Base-by-base conservation (phyloP, 2,888 invertebrate species). In the Schizotus pectinicornis region DNA sequence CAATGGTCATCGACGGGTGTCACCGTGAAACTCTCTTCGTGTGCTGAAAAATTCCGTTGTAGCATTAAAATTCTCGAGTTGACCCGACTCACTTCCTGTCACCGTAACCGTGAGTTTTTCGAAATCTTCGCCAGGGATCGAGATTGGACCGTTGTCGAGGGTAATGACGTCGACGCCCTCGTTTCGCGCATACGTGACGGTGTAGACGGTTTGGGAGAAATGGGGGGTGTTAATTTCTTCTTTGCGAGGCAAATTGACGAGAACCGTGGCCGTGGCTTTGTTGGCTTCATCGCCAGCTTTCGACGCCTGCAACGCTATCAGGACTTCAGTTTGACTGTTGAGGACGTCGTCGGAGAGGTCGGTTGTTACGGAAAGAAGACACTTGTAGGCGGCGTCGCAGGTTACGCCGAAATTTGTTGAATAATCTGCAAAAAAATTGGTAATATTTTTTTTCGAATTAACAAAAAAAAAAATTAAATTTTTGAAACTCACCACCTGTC, bases 301-400 rank as follows among this genome's bases (percentile, higher is more conserved):
- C 0, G 43, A 45, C 1, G 64, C 64, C 11, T 55, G 51, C n/a
- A 66, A 22, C 7, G 62, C 62, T n/a, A 66, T 30, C n/a, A 66
- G 9, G 9, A 66, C 13, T 46, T 64, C 56, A 0, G 35, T 52
- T 33, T 59, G 58, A n/a, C 42, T 42, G 2, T 41, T 55, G 11
- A 66, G 36, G 22, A 42, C 13, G 5, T 7, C 35, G 6, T 61
- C 61, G 7, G 12, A n/a, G n/a, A 66, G 51, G n/a, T 55, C 14
- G 14, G 43, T 13, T 49, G 46, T 31, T 30, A 52, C 12, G 7
- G 3, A 3, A 5, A 22, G 2, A 22, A 22, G 22, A 22, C 22
- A 22, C 22, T 22, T 22, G 22, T 22, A 9, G n/a, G 34, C 41
- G 8, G 33, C 31, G 8, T 52, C 41, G 34, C 61, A 58, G 0